Evolutionary conservation across 2,888 invertebrate species (phyloP), one percentile per base, ranked within the genome.

Genomic region (Sarcophaga rosellei): DNA sequence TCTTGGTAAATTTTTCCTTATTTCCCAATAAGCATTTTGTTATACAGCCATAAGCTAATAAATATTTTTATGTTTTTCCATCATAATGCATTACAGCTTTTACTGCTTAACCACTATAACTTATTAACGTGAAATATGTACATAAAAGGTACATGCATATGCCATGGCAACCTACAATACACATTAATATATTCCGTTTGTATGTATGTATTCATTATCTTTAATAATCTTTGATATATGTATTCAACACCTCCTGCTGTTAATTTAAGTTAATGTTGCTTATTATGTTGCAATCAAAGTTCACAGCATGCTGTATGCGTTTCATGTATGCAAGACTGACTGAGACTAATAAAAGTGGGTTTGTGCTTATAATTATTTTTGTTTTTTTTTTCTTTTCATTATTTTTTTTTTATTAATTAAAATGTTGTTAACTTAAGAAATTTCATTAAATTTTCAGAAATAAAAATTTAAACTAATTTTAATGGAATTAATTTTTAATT

Each of bases 231-330:
- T 66, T 66, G 11, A 53, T 35, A 10, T 35, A 35, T 35, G 6
- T 80, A 75, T 80, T 65, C 17, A 53, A 80, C 79, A 80, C 75
- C 84, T 75, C 84, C 79, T 80, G 79, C 75, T 84, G 79, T 63
- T 84, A 76, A 72, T 80, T 75, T 65, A 75, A 75, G 61, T 74
- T 75, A 75, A 84, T 79, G 61, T 61, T 59, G 75, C 70, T 84
- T 70, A 59, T 80, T 84, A 84, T 80, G 75, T 72, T 76, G 82
- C 75, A 76, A 85, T 82, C 72, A 82, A 17, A 66, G 62, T 85
- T 75, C 82, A 70, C 81, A 78, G 78, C 75, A 4, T 72, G 79
- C 65, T 65, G 17, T 53, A 45, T 65, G 8, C 20, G 12, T 76
- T 21, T 47, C 53, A 53, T 35, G 35, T 35, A 35, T 35, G 35